Conservation (phyloP, 2,797 vertebrate species). For the Crocidura indochinensis region DNA sequence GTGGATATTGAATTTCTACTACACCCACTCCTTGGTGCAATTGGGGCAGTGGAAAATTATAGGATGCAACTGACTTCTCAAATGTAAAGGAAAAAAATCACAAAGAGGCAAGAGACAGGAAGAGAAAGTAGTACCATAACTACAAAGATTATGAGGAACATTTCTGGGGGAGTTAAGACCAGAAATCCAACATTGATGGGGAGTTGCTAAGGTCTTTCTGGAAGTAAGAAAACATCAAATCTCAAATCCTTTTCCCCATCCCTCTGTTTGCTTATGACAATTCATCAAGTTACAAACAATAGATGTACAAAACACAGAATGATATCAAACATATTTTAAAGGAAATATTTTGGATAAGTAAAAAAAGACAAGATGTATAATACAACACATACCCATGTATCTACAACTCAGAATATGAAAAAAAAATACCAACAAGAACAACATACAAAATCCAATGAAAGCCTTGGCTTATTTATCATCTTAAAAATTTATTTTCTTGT, state of each 20-base stretch:
- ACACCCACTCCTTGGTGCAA: conserved; percentile 75
- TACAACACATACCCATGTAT: too few relatives aligned
- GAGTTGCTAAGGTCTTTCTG: neutral
- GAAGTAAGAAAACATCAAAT: neutral
- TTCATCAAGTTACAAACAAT: conserved; percentile 30
- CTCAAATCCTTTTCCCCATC: neutral
- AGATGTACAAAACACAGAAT: conserved; percentile 24
- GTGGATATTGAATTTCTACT: conserved; percentile 82
- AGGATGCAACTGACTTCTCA: conserved; percentile 64
- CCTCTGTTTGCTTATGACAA: neutral
- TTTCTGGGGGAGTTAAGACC: neutral
- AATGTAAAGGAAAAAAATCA: conserved; percentile 51
- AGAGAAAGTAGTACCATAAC: neutral
- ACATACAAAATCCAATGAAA: too few relatives aligned
- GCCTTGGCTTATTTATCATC: too few relatives aligned
- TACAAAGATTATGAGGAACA: neutral
- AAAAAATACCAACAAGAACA: too few relatives aligned
- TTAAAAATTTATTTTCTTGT: too few relatives aligned
- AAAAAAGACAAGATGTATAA: too few relatives aligned
- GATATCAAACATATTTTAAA: too few relatives aligned
- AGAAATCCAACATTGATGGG: neutral
- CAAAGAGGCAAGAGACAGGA: neutral
- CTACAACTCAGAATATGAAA: too few relatives aligned
- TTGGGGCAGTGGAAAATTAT: conserved; percentile 73
- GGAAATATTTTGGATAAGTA: too few relatives aligned